Evolutionary conservation across 2,797 vertebrate genomes (phyloP).

Genomic region (Myotis vivesi): DNA sequence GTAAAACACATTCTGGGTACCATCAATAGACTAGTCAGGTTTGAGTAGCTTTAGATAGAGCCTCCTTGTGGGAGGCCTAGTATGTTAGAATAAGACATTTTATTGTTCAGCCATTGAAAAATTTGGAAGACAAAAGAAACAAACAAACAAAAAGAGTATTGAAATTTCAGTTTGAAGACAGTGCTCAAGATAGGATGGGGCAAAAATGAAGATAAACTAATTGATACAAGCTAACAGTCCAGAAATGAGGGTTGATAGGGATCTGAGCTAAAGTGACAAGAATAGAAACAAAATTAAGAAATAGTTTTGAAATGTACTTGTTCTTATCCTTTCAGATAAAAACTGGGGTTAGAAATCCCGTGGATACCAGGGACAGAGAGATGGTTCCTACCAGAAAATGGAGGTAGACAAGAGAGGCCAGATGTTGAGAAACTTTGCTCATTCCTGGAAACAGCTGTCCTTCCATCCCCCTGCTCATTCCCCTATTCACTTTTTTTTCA

Average conservation of each 20-base stretch:
- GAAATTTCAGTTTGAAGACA: not conserved
- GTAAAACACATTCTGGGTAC: not conserved
- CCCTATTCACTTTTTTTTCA: not conserved
- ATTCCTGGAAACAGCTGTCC: not conserved
- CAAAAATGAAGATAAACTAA: not conserved
- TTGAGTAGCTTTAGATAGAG: not conserved
- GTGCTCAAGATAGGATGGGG: not conserved
- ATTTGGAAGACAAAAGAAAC: not conserved
- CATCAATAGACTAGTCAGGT: not conserved
- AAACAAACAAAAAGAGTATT: not conserved
- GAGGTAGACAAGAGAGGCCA: not conserved
- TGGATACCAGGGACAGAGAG: not conserved
- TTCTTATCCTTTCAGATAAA: not conserved
- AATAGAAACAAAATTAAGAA: not conserved
- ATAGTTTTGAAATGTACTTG: not conserved
- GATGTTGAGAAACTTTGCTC: not conserved
- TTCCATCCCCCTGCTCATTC: not conserved
- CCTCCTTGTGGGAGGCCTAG: not conserved
- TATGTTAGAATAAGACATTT: not conserved
- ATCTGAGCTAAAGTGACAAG: not conserved
- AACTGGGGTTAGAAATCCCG: not conserved
- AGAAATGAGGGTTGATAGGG: not conserved
- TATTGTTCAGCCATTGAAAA: not conserved
- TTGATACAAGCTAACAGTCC: not conserved
- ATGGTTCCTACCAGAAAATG: not conserved